Base-by-base conservation (phyloP, 1,140 invertebrate species). In the Aradophagus sp. region DNA sequence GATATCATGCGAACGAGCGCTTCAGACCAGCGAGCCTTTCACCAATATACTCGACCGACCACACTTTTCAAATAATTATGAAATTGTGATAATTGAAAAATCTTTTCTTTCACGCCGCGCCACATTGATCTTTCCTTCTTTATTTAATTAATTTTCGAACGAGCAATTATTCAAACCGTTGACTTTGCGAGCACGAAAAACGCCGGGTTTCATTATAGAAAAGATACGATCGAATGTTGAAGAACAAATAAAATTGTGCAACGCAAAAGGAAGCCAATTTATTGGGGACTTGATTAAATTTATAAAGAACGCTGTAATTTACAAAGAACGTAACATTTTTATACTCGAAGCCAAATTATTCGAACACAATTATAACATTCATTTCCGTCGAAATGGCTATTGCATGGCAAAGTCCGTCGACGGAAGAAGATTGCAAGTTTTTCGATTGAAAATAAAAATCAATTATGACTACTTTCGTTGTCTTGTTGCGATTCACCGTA, bases 1-100 rank as follows among this genome's bases (percentile, higher is more conserved):
- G 66, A 74, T 74, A 77, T 77, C 70, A 73, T 72, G 68, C 61
- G 65, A 66, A 62, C 72, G 67, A 74, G 67, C 62, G 66, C 58
- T 70, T 59, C 68, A 16, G 35, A 53, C 36, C 52, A 62, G 44
- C 70, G 44, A 61, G 50, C 55, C 52, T 35, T 14, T 52, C 44
- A 23, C 48, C 53, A 56, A 45, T 58, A 36, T 42, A 39, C 44
- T 52, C 50, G 16, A 23, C n/a, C n/a, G n/a, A n/a, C 35, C 52
- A 38, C 34, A 44, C 62, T 58, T 66, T 66, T 58, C 58, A 63
- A 55, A 70, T 62, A 62, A 70, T 70, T 63, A 58, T 58, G 34
- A 70, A 58, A 58, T 45, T 23, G 52, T 29, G 66, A 55, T 68
- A 61, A 68, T 55, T 41, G 41, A 62, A 59, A 45, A 35, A 32